phyloP scores from a whole-genome alignment of 1,140 invertebrate species.

The Hycleus cichorii region DNA sequence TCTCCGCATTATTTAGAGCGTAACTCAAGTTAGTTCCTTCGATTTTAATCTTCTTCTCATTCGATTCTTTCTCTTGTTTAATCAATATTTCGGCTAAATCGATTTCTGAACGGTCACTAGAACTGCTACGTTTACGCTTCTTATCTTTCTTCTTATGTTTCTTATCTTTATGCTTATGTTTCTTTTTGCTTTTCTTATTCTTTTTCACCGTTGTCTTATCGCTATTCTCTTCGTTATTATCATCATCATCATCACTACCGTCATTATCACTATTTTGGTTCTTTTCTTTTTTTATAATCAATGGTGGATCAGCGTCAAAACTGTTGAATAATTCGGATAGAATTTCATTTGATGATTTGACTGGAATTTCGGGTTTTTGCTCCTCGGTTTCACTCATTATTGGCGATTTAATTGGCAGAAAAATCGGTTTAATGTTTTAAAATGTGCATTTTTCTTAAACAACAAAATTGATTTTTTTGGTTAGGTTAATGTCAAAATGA shows the following conservation, averaged over 20 bases:
- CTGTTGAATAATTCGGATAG: constrained; percentile 69
- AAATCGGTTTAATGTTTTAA: too few species aligned
- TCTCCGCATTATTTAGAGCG: constrained; percentile 1
- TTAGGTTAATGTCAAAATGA: too few species aligned
- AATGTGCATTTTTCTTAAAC: too few species aligned
- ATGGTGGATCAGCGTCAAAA: constrained; percentile 56
- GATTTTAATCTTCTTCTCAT: constrained; percentile 32
- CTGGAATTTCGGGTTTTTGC: constrained; percentile 12
- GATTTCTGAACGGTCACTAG: constrained; percentile 24
- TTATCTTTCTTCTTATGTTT: constrained; percentile 45
- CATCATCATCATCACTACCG: constrained; percentile 32
- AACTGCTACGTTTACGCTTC: constrained; percentile 27
- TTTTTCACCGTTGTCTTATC: constrained; percentile 44
- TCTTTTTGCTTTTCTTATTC: constrained; percentile 52
- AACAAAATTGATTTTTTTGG: too few species aligned
- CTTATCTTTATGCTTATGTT: constrained; percentile 45
- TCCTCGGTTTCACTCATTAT: constrained; percentile 2
- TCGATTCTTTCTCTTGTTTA: constrained; percentile 32
- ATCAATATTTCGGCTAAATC: constrained; percentile 37
- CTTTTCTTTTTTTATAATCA: constrained; percentile 52
- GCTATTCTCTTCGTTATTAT: constrained; percentile 35
- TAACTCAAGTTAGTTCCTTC: constrained; percentile 26
- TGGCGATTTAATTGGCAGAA: too few species aligned
- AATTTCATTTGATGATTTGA: constrained; percentile 62
- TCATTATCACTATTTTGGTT: too few species aligned